Percentiles rank a stretch among this genome's conserved stretches.
Conservation (phyloP, 1,140 invertebrate genomes). For the Ladona fulva region DNA sequence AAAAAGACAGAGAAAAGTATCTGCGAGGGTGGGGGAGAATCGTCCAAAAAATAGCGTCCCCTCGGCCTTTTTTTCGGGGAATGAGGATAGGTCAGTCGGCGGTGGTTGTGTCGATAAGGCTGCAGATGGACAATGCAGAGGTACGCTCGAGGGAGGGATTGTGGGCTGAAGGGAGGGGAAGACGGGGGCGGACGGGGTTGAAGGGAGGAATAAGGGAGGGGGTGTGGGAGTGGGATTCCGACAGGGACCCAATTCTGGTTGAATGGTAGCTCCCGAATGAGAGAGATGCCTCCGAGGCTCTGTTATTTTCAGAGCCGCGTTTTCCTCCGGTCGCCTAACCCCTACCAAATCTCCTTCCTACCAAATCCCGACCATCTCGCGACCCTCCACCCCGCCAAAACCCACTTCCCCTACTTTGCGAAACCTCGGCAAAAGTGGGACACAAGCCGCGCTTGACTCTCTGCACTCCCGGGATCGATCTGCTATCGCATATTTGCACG, state of each 20-base stretch:
- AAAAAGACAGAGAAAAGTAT: not conserved
- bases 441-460: not conserved
- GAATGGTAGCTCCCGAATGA: no score
- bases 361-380: no score
- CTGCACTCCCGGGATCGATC: not conserved
- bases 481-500: not conserved
- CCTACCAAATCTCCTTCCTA: not conserved
- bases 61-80: not conserved
- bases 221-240: not conserved
- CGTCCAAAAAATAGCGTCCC: no score
- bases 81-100: not conserved
- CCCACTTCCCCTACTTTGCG: not conserved
- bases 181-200: no score
- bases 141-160: not conserved
- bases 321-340: not conserved
- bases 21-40: no score
- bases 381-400: not conserved
- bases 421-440: no score
- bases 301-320: no score
- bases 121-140: not conserved
- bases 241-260: no score
- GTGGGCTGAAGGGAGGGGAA: no score
- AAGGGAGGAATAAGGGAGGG: not conserved
- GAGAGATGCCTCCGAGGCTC: no score
- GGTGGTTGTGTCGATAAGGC: not conserved